phyloP scores from a whole-genome alignment of 2,888 invertebrate species.

The Dolichopus griseipennis region DNA sequence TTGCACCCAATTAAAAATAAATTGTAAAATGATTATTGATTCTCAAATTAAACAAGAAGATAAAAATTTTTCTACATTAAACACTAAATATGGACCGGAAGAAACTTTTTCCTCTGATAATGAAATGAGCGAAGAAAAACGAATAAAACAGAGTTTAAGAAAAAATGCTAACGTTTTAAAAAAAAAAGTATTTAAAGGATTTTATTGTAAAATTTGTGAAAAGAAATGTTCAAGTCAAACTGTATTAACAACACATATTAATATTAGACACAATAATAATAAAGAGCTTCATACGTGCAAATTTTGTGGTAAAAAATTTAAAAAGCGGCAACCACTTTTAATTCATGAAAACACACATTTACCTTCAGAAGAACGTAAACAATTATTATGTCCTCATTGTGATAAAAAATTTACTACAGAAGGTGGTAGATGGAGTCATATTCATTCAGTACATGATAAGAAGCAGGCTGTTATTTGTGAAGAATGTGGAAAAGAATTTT shows the following conservation, averaged over 20 bases:
- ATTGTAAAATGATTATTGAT: background rate
- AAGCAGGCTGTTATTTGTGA: background rate
- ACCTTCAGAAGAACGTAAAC: slow-evolving; percentile 28
- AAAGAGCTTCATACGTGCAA: background rate
- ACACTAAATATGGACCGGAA: background rate
- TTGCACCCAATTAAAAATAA: background rate
- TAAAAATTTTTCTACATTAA: background rate
- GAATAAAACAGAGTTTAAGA: no score
- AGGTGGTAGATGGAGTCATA: slow-evolving; percentile 5
- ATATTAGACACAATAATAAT: background rate
- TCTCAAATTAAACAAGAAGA: background rate
- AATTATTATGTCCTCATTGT: slow-evolving; percentile 32
- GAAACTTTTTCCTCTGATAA: background rate
- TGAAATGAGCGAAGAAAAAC: no score
- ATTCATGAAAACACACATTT: slow-evolving; percentile 26
- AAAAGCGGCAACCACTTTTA: slow-evolving; percentile 18
- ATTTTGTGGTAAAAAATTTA: slow-evolving; percentile 8
- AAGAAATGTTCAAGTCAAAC: background rate
- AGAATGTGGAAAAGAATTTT: slow-evolving; percentile 9
- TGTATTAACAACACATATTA: background rate
- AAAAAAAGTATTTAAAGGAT: background rate
- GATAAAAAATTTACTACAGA: slow-evolving; percentile 33
- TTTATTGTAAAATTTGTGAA: background rate
- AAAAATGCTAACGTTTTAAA: background rate
- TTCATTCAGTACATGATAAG: slow-evolving; percentile 5